Evolutionary conservation across 2,113 vertebrate species (phyloP).

Genomic region (Edolisoma coerulescens): DNA sequence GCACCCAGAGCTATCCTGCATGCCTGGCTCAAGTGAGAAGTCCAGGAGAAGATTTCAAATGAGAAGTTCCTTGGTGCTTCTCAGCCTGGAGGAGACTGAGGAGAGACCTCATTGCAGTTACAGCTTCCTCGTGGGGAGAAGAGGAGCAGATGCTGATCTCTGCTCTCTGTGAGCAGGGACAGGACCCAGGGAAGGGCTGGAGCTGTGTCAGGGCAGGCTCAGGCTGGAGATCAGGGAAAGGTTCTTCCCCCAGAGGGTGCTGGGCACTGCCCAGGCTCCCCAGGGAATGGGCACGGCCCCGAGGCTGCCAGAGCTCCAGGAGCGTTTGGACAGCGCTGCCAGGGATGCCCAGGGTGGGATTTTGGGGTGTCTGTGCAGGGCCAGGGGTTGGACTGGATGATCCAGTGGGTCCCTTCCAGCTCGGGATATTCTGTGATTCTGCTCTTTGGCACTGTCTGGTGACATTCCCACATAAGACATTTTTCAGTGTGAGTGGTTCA

Average conservation of each 20-base stretch:
- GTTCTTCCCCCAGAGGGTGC: not conserved
- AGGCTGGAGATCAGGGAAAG: accelerated
- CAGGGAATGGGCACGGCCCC: not conserved
- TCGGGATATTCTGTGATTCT: not conserved
- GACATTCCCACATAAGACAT: too few relatives aligned
- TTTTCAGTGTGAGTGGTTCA: not conserved
- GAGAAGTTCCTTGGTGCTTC: not conserved
- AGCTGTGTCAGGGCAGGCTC: accelerated
- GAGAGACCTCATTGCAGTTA: not conserved
- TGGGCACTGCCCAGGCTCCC: not conserved
- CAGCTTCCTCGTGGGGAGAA: not conserved
- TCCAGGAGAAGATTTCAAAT: not conserved
- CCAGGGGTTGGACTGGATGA: accelerated
- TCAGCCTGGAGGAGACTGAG: not conserved
- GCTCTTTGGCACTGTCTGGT: not conserved
- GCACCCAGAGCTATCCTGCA: too few relatives aligned
- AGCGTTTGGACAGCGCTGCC: accelerated
- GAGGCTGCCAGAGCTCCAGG: not conserved
- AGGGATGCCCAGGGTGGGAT: not conserved
- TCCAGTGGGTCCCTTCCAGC: not conserved
- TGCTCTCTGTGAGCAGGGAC: not conserved
- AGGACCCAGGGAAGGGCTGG: not conserved
- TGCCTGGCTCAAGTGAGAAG: not conserved
- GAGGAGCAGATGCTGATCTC: not conserved
- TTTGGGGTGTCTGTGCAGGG: not conserved